Evolutionary conservation across 2,113 vertebrate genomes (phyloP).

Genomic region (Clarias batrachus): DNA sequence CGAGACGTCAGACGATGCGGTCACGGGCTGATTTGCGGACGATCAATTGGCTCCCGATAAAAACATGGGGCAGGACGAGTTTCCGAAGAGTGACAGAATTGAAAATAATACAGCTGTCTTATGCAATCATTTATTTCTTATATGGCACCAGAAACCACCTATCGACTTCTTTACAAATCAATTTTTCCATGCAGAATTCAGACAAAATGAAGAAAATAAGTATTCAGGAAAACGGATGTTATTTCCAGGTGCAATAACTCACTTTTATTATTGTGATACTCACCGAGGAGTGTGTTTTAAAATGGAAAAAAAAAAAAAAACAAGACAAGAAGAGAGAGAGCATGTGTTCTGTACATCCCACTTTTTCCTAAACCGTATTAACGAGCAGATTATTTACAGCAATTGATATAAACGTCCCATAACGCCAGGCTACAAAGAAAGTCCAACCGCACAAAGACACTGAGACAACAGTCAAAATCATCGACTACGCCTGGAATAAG

Average conservation of each 20-base stretch:
- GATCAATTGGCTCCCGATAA: not conserved
- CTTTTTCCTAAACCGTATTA: not conserved
- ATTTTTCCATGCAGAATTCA: not conserved
- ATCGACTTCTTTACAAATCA: not conserved
- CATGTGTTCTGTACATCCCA: not conserved
- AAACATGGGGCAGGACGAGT: not conserved
- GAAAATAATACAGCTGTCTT: too few species aligned
- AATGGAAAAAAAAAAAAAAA: not conserved
- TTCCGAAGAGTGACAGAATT: not conserved
- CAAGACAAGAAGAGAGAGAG: not conserved
- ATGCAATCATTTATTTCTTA: too few species aligned
- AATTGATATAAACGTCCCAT: not conserved
- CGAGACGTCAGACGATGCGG: not conserved
- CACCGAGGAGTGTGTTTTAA: too few species aligned
- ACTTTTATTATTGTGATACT: not conserved
- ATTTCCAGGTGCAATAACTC: not conserved
- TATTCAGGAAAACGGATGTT: not conserved
- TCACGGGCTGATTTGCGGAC: not conserved
- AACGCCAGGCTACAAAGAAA: not conserved
- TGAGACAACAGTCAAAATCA: not conserved
- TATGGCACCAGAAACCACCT: not conserved
- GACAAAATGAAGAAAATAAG: not conserved
- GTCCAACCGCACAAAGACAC: not conserved
- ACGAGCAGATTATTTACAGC: not conserved
- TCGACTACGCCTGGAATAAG: not conserved